Evolutionary conservation across 2,888 invertebrate species (phyloP).

Genomic region (Monoplex corrugatus): DNA sequence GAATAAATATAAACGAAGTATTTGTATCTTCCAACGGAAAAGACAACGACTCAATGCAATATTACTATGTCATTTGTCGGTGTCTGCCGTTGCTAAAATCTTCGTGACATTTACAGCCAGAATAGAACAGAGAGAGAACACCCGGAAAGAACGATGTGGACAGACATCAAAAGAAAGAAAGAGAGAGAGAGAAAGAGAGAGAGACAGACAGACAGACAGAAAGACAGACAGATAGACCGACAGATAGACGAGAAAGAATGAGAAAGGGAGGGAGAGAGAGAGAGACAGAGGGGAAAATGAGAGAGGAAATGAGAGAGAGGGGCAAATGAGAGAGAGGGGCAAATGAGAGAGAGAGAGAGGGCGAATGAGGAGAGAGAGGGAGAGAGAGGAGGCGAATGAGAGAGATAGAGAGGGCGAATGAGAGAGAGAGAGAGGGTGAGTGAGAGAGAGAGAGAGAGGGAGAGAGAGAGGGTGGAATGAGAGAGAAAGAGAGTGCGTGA

Average conservation of each 20-base stretch:
- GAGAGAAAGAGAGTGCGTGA: background rate
- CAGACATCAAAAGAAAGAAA: background rate
- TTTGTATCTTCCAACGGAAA: too few species aligned
- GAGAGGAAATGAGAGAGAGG: background rate
- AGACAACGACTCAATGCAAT: too few species aligned
- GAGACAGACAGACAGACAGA: background rate
- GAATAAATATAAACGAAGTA: too few species aligned
- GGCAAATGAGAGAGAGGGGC: too few species aligned
- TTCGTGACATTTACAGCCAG: too few species aligned
- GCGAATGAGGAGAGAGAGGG: too few species aligned
- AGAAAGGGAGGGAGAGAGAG: background rate
- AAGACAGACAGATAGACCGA: too few species aligned
- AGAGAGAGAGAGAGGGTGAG: background rate
- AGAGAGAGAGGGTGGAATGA: background rate
- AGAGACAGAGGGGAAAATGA: background rate
- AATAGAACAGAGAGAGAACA: too few species aligned
- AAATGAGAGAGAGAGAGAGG: too few species aligned
- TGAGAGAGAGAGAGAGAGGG: background rate
- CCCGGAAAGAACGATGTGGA: background rate
- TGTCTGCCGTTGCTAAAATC: too few species aligned
- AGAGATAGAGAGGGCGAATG: too few species aligned
- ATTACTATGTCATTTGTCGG: too few species aligned
- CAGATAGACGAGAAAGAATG: background rate
- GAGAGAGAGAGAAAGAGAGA: background rate
- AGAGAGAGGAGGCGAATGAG: background rate